phyloP scores from a whole-genome alignment of 2,888 invertebrate genomes.

The Lacanobia oleracea region DNA sequence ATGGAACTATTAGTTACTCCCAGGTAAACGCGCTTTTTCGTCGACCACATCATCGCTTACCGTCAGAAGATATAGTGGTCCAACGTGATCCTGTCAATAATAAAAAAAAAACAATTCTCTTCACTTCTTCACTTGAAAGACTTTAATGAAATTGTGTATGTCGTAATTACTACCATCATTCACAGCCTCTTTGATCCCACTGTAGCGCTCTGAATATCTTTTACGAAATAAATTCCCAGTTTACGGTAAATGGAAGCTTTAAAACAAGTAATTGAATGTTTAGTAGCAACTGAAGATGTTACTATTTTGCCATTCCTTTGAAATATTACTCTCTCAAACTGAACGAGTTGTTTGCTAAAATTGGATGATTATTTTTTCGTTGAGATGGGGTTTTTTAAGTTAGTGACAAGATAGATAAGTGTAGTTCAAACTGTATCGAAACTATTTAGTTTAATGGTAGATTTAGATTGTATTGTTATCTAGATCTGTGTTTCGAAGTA shows the following conservation, averaged over 20 bases:
- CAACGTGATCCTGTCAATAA: no score
- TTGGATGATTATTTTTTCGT: neutral
- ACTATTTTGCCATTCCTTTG: neutral
- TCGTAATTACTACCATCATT: neutral
- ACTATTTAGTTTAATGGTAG: constrained; percentile 41
- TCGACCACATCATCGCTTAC: no score
- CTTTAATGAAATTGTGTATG: neutral
- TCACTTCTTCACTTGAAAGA: no score
- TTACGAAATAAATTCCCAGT: neutral
- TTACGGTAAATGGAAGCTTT: neutral
- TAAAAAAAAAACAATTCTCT: no score
- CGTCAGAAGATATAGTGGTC: neutral
- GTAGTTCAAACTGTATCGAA: constrained; percentile 17
- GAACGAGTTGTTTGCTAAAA: neutral
- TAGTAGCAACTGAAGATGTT: no score
- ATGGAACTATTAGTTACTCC: no score
- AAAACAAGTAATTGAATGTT: neutral
- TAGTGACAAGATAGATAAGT: constrained; percentile 6
- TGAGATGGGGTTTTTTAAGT: neutral
- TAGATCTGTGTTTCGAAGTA: constrained; percentile 49
- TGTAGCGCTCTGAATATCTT: neutral
- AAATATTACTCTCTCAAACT: neutral
- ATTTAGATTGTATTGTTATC: constrained; percentile 44
- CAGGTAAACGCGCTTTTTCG: no score
- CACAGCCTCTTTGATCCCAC: neutral